These are phyloP conservation scores for Ranitomeya variabilis DNA, from an alignment of 2,113 vertebrate genomes.

Conservation along the genomic window DNA sequence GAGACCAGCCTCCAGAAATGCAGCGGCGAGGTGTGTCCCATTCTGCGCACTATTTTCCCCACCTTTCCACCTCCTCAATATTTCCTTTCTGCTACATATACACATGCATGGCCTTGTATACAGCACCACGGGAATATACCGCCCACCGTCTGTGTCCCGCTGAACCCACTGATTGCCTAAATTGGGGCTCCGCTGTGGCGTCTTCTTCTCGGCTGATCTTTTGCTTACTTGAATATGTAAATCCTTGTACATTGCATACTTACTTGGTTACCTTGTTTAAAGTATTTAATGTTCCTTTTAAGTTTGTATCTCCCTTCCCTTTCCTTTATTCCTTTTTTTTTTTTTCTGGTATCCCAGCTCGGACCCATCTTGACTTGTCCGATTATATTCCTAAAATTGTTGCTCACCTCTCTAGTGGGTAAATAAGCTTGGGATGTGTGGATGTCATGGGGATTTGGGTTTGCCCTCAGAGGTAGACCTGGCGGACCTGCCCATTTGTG, in stretches of 20 bases:
- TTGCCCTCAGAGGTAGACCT: no score
- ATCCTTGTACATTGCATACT: not conserved
- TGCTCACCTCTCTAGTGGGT: no score
- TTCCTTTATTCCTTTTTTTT: no score
- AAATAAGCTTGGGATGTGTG: no score
- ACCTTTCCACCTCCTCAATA: not conserved
- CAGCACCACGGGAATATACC: slow-evolving; percentile 58
- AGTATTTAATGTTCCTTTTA: not conserved
- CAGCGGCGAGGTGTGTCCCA: slow-evolving; percentile 90
- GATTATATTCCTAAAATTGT: no score
- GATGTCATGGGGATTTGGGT: no score
- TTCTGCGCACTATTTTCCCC: slow-evolving; percentile 69
- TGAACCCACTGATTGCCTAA: not conserved
- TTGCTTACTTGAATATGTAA: not conserved
- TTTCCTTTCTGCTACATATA: slow-evolving; percentile 54
- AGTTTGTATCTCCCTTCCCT: no score
- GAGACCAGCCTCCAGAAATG: slow-evolving; percentile 86
- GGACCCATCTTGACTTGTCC: no score
- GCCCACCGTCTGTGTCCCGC: not conserved
- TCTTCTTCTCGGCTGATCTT: not conserved
- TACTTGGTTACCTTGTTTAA: slow-evolving; percentile 18
- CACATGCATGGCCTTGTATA: slow-evolving; percentile 78
- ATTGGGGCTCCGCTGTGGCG: slow-evolving; percentile 8
- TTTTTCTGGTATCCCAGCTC: no score
- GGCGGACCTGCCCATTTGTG: no score